Percentiles rank a stretch among this genome's conserved stretches.
Evolutionary conservation across 2,888 invertebrate species (phyloP).

Genomic region (Esperia sulphurella): DNA sequence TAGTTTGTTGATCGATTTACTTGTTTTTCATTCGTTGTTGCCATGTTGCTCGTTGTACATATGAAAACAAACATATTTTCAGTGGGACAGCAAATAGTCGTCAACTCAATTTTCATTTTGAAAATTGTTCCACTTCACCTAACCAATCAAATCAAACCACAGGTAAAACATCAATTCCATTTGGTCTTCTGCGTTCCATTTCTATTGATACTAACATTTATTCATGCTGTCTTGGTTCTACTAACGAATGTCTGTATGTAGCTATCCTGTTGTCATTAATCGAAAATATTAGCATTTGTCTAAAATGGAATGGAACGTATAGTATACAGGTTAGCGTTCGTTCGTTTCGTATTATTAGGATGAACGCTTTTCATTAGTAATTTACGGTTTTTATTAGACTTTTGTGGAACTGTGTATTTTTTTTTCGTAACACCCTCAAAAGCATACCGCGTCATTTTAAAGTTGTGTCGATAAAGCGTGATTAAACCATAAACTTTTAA

Average conservation of each 20-base stretch:
- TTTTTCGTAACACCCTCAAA: not conserved
- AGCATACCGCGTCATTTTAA: not conserved
- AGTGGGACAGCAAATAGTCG: too few species aligned
- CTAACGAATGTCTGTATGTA: not conserved
- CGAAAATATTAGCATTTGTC: not conserved
- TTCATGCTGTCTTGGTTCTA: not conserved
- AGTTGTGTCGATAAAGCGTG: not conserved
- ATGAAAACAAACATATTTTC: too few species aligned
- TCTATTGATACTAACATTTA: not conserved
- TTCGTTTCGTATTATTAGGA: too few species aligned
- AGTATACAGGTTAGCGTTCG: not conserved
- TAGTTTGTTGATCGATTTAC: too few species aligned
- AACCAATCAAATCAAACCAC: not conserved
- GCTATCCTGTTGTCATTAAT: not conserved
- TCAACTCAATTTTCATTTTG: too few species aligned
- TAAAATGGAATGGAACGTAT: not conserved
- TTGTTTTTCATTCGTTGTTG: too few species aligned
- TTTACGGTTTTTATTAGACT: too few species aligned
- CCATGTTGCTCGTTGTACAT: too few species aligned
- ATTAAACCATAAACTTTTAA: conserved; percentile 33
- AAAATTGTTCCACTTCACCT: not conserved
- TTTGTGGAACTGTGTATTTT: not conserved
- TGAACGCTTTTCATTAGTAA: too few species aligned
- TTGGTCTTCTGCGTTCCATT: not conserved
- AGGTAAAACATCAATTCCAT: not conserved